Conservation (phyloP, 2,113 vertebrate species). For the Myrmecobius fasciatus region DNA sequence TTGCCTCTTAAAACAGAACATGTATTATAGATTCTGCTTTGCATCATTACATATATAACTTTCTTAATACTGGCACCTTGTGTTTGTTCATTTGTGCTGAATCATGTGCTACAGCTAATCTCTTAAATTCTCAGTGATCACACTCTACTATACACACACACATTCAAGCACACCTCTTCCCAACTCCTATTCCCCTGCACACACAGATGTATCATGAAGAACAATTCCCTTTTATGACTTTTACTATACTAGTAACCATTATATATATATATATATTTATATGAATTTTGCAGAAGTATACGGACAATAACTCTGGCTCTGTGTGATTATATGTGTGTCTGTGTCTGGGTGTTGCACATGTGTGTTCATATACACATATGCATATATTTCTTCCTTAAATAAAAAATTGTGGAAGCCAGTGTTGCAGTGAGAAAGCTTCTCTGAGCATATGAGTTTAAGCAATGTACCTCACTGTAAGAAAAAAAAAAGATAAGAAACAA, state of each 20-base stretch:
- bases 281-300: conserved; percentile 80
- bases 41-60: background rate
- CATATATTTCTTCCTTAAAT: conserved; percentile 70
- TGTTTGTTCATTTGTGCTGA: conserved; percentile 36
- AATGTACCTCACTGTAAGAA: conserved; percentile 82
- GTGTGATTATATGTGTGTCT: conserved; percentile 78
- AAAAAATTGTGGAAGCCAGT: conserved; percentile 88
- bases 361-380: conserved; percentile 59
- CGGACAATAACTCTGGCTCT: conserved; percentile 81
- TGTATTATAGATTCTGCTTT: background rate
- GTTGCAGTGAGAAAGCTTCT: conserved; percentile 89
- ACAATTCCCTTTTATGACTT: conserved; percentile 80
- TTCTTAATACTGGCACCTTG: conserved; percentile 37
- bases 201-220: conserved; percentile 67
- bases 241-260: conserved; percentile 87
- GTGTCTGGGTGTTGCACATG: conserved; percentile 60
- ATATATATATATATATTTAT: conserved; percentile 82
- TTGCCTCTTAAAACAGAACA: background rate
- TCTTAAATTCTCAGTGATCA: conserved; percentile 43
- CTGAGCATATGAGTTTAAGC: conserved; percentile 81
- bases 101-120: conserved; percentile 58
- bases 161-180: conserved; percentile 2
- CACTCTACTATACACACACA: background rate
- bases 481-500: background rate
- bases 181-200: background rate